phyloP scores from a whole-genome alignment of 2,888 invertebrate genomes.

The Vanessa cardui region DNA sequence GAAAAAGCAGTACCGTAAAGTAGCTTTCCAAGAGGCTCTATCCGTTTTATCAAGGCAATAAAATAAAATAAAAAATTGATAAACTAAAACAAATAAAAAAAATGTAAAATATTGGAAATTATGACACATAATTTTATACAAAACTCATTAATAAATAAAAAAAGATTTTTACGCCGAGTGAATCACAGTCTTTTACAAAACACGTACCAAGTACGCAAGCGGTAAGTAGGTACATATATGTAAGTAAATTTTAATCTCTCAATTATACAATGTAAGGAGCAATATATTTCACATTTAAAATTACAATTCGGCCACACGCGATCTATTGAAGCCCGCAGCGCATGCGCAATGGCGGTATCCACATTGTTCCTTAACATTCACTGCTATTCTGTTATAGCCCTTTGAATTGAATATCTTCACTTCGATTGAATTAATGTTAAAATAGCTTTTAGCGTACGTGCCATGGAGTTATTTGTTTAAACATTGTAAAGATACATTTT shows the following conservation, averaged over 20 bases:
- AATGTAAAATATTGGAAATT: too few species aligned
- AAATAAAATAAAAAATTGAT: too few species aligned
- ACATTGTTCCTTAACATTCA: conserved; percentile 56
- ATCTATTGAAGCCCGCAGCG: conserved; percentile 60
- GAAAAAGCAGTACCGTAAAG: too few species aligned
- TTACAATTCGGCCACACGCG: conserved; percentile 61
- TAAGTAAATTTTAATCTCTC: conserved; percentile 5
- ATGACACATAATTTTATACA: too few species aligned
- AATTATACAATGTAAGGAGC: background rate
- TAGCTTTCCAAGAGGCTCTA: too few species aligned
- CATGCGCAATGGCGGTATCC: conserved; percentile 52
- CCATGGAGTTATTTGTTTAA: background rate
- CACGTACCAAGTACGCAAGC: too few species aligned
- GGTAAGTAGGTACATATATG: background rate
- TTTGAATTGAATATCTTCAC: conserved; percentile 52
- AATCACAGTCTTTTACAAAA: too few species aligned
- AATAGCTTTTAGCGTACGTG: background rate
- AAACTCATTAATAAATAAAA: too few species aligned
- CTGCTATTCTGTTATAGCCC: conserved; percentile 58
- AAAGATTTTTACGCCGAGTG: too few species aligned
- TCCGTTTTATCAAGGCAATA: too few species aligned
- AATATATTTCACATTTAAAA: conserved; percentile 18
- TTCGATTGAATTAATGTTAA: conserved; percentile 5
- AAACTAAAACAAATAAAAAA: too few species aligned
- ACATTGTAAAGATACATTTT: too few species aligned